These are phyloP conservation scores for Chaenocephalus aceratus DNA, from an alignment of 2,113 vertebrate species.

Conservation along the genomic window DNA sequence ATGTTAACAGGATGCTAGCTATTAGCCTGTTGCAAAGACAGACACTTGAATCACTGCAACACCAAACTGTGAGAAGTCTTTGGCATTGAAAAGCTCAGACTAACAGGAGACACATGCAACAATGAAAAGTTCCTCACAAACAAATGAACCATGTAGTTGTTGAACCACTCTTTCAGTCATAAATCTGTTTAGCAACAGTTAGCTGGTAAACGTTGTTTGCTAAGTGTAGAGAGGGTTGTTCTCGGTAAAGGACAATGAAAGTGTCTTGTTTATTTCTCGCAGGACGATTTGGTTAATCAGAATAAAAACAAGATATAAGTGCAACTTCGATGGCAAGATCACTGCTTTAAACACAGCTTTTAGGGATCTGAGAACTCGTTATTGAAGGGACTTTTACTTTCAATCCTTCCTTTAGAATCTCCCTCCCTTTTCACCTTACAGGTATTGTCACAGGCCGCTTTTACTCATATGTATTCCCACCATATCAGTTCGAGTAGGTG, in stretches of 20 bases:
- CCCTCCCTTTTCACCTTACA: constrained; percentile 8
- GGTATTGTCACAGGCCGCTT: constrained; percentile 40
- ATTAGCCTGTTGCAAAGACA: constrained; percentile 3
- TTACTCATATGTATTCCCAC: constrained; percentile 62
- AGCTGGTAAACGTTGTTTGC: constrained; percentile 41
- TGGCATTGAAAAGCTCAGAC: constrained; percentile 53
- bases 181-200: constrained; percentile 57
- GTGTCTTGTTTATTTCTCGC: constrained; percentile 51
- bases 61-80: constrained; percentile 46
- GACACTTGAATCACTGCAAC: constrained; percentile 22
- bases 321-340: constrained; percentile 35
- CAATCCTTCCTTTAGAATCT: constrained; percentile 31
- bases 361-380: constrained; percentile 12
- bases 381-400: constrained; percentile 49
- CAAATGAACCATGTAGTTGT: constrained; percentile 63
- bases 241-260: constrained; percentile 41
- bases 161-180: constrained; percentile 51
- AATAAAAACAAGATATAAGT: constrained; percentile 45
- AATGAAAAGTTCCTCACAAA: constrained; percentile 63
- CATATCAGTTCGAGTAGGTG: constrained; percentile 58
- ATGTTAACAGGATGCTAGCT: neutral
- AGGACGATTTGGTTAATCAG: constrained; percentile 20
- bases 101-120: constrained; percentile 55
- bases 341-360: constrained; percentile 1
- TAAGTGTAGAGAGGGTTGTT: constrained; percentile 19